Evolutionary conservation across 2,797 vertebrate genomes (phyloP), one percentile per base, ranked within the genome.

Genomic region (Triplophysa yarkandensis): DNA sequence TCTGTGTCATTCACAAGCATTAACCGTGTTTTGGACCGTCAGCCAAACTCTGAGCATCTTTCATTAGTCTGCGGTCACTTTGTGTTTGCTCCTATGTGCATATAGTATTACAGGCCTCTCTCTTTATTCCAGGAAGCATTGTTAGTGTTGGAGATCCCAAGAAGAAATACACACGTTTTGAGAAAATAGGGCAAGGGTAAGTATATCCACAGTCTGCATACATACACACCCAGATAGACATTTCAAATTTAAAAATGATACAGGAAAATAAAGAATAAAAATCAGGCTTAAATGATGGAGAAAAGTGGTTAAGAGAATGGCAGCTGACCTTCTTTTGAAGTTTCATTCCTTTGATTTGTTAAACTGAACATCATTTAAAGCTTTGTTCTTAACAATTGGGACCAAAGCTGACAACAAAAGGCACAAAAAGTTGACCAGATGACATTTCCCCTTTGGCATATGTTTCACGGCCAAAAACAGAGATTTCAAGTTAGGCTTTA

Each of bases 91-190:
- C 60, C 41, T 60, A 43, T n/a, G 8, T 66, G 19, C 23, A 65
- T 39, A 69, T 58, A 62, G 57, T 44, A 23, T 48, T 23, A 74
- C 41, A 43, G 54, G 36, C 72, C 57, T 43, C 80, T 71, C 60
- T 46, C 17, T 68, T 32, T 71, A 14, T 76, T 74, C 74, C 89
- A 99, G 97, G 97, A 90, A 98, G 95, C 85, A 99, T 98, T 81
- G 97, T 99, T 82, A 99, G 96, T 0, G 96, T 99, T 82, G 96
- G 97, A 55, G 97, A 99, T 87, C 97, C 97, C 64, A 99, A 99
- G 89, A 99, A 99, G 94, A 99, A 99, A 88, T 98, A 99, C 70
- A 98, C 97, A 6, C 93, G 97, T 77, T 99, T 98, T 80, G 97
- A 99, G 92, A 99, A 98, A 92, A 95, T 95, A 74, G 94, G 94